Base-by-base conservation (phyloP, 2,888 invertebrate genomes). In the Habrosyne pyritoides region DNA sequence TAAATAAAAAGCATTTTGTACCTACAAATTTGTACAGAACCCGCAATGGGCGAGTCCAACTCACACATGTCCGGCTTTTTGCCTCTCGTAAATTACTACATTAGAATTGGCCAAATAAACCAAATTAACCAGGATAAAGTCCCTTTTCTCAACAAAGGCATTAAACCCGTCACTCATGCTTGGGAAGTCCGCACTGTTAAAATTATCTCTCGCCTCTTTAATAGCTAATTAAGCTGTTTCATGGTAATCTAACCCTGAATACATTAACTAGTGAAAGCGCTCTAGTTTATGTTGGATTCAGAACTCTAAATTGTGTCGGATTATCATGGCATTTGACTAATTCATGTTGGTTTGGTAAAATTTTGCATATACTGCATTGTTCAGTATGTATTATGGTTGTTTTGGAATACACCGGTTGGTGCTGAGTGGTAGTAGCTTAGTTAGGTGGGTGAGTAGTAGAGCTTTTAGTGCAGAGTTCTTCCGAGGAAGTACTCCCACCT, bases 141-240 rank as follows among this genome's bases (percentile, higher is more conserved):
- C 18, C 18, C 42, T 42, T 36, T 14, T 2, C 1, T 8, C 8
- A 18, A 42, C 12, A 12, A 8, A 8, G 33, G n/a, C 33, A 33
- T n/a, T 33, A 33, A 3, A 24, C 3, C 10, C 33, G 33, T 33
- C 7, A 33, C 12, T 10, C 33, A 33, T 28, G 28, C 28, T 10
- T n/a, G 24, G 12, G 6, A 36, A 2, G 18, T 8, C 18, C 5
- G n/a, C 18, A 28, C 26, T 10, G 14, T 26, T 49, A 28, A 26
- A 49, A 49, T 49, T 26, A 49, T 49, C 49, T 26, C 26, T 14
- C 14, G 8, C 26, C 26, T 14, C 26, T 49, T 24, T 14, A 49
- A 49, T 49, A 26, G 49, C 49, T 49, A 49, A 49, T 49, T 49
- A 49, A 49, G 49, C 18, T 18, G 49, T 49, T 28, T 26, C 49